Evolutionary conservation across 2,888 invertebrate genomes (phyloP), one percentile per base, ranked within the genome.

Genomic region (Amaurobius ferox): DNA sequence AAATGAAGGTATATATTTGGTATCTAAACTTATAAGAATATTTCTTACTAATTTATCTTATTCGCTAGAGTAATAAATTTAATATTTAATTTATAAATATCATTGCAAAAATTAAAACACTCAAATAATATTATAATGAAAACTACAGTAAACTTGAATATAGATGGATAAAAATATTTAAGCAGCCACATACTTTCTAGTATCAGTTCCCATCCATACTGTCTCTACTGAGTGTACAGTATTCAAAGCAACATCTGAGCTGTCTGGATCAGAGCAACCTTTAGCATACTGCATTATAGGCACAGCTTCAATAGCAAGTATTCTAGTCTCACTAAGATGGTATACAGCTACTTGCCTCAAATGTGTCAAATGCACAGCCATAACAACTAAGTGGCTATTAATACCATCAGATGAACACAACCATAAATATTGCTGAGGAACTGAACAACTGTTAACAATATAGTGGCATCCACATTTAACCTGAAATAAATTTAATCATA

Each of bases 191-290:
- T 90, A 93, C 93, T 92, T 95, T 90, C 95, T 94, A 89, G 95
- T 95, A 89, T 95, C 95, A 9, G 97, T 97, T 77, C 96, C 97
- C 93, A 98, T 95, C 97, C 98, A 98, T n/a, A 98, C 95, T 70
- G 91, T 91, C 85, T 91, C 91, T 19, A 91, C 90, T 26, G 78
- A 78, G 9, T 66, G 32, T n/a, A 79, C 73, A 55, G 72, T 35
- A 48, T 35, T 77, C 29, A 77, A 67, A 66, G 11, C 67, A 44
- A 23, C 48, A 26, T 16, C 66, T 9, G 73, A 73, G 28, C 35
- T 70, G 19, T 86, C 86, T 61, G 79, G 28, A 70, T 67, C 64
- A 9, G 39, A 30, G 62, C 73, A 78, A 28, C 66, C 55, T 61
- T 79, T 79, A 13, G 62, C 64, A 64, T 71, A 44, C 30, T 62